These are phyloP conservation scores for Glyphotaelius pellucidus DNA, from an alignment of 2,888 invertebrate species.

Conservation along the genomic window DNA sequence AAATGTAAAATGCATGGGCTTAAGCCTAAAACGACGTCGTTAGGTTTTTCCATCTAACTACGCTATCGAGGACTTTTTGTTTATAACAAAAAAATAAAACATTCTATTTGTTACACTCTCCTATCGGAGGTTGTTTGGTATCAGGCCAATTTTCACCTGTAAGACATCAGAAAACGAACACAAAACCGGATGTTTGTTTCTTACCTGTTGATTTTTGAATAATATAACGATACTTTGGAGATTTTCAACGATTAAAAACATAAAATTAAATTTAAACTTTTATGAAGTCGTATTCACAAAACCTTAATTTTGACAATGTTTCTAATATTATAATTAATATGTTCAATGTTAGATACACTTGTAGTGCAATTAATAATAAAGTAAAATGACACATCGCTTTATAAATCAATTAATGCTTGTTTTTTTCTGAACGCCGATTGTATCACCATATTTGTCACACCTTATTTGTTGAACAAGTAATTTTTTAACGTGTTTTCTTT, in stretches of 20 bases:
- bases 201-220: too few relatives aligned
- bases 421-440: neutral
- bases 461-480: neutral
- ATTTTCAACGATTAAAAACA: too few relatives aligned
- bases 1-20: too few relatives aligned
- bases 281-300: too few relatives aligned
- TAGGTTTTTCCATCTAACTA: neutral
- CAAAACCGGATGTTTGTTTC: neutral
- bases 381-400: neutral
- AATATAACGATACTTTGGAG: too few relatives aligned
- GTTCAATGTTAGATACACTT: neutral
- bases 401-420: neutral
- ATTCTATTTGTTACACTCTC: neutral
- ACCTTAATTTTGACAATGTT: too few relatives aligned
- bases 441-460: neutral
- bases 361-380: neutral
- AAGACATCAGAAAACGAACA: neutral
- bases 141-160: neutral
- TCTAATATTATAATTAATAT: too few relatives aligned
- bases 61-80: neutral
- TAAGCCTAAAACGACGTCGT: neutral
- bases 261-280: too few relatives aligned
- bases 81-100: neutral
- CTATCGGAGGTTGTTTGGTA: neutral
- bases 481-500: neutral